Conservation (phyloP, 2,113 vertebrate species). For the Oryzias celebensis region DNA sequence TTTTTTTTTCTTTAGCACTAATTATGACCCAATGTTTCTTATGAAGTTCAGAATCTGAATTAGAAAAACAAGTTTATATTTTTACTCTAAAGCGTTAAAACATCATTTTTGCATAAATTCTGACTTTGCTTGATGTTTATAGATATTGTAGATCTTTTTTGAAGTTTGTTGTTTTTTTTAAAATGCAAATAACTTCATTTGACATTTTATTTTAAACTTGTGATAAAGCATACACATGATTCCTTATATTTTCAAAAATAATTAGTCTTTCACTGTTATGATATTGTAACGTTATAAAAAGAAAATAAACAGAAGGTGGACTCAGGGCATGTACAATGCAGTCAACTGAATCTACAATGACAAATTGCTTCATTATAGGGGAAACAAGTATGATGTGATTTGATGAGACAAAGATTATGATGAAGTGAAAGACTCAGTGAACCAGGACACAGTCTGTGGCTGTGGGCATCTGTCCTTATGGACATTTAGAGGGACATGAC, state of each 20-base stretch:
- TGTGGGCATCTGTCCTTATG: conserved; percentile 68
- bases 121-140: no score
- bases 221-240: no score
- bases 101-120: no score
- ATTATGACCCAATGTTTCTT: no score
- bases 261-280: neutral
- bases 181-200: no score
- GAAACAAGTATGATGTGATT: conserved; percentile 67
- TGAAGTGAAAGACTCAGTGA: conserved; percentile 69
- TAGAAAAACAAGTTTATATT: no score
- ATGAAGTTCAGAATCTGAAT: no score
- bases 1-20: no score
- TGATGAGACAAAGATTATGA: conserved; percentile 73
- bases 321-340: conserved; percentile 64
- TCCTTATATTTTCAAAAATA: neutral
- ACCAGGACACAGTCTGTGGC: conserved; percentile 55
- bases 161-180: no score
- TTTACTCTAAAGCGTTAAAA: no score
- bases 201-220: no score
- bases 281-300: conserved; percentile 35
- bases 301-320: conserved; percentile 57
- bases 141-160: no score
- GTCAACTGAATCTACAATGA: conserved; percentile 58
- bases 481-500: conserved; percentile 47
- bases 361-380: conserved; percentile 60